These are phyloP conservation scores for Papilio glaucus DNA, from an alignment of 1,140 invertebrate species.

Conservation along the genomic window DNA sequence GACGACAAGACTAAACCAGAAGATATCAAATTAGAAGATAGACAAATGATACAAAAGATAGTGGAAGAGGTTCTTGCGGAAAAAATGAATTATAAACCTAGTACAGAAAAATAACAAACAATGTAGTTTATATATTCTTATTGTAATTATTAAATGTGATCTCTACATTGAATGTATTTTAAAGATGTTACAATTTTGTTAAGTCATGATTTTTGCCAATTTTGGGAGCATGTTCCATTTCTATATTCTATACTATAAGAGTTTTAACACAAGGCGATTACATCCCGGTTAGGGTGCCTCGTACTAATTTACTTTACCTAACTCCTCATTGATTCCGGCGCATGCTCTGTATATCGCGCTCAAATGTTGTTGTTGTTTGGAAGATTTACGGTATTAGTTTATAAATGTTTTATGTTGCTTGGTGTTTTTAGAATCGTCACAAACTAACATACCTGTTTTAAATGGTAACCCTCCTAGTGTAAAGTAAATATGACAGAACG, in stretches of 20 bases:
- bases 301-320: not conserved
- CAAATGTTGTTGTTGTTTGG: slow-evolving; percentile 24
- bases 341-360: not conserved
- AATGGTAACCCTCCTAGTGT: too few relatives aligned
- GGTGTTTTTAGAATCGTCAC: not conserved
- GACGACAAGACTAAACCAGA: slow-evolving; percentile 75
- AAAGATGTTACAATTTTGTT: not conserved
- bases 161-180: slow-evolving; percentile 18
- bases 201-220: slow-evolving; percentile 4
- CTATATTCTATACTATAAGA: not conserved
- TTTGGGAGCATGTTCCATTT: not conserved
- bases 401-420: not conserved
- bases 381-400: not conserved
- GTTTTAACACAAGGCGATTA: not conserved
- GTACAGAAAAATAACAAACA: slow-evolving; percentile 48
- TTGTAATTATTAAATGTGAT: slow-evolving; percentile 11
- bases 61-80: slow-evolving; percentile 80
- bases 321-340: not conserved
- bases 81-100: slow-evolving; percentile 68
- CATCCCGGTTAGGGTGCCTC: not conserved
- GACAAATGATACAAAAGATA: slow-evolving; percentile 77
- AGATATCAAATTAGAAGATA: slow-evolving; percentile 71
- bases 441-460: too few relatives aligned
- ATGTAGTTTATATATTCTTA: slow-evolving; percentile 39
- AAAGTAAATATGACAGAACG: not conserved